phyloP scores from a whole-genome alignment of 2,888 invertebrate genomes.

The Seira ritae region DNA sequence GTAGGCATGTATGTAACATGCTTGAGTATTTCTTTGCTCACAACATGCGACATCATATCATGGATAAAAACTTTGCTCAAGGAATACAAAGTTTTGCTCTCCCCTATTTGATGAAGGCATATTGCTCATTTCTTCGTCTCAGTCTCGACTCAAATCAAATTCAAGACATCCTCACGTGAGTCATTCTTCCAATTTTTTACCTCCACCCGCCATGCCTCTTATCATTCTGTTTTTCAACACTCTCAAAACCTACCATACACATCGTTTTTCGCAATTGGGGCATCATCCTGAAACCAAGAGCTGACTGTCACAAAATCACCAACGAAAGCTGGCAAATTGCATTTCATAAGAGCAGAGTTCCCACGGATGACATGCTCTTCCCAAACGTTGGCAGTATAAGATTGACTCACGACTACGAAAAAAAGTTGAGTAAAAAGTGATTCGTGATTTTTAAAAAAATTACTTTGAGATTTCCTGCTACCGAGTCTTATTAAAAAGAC shows the following conservation, averaged over 20 bases:
- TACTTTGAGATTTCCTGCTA: too few relatives aligned
- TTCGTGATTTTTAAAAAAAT: too few relatives aligned
- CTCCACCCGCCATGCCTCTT: constrained; percentile 58
- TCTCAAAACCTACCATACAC: constrained; percentile 69
- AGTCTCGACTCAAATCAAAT: too few relatives aligned
- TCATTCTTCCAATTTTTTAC: constrained; percentile 14
- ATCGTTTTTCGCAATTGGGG: constrained; percentile 69
- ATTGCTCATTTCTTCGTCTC: too few relatives aligned
- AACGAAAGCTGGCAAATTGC: constrained; percentile 95
- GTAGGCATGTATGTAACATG: too few relatives aligned
- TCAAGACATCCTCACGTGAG: too few relatives aligned
- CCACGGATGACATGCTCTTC: constrained; percentile 93
- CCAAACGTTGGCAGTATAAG: constrained; percentile 93
- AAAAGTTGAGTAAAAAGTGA: too few relatives aligned
- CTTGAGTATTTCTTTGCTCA: too few relatives aligned
- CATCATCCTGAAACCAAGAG: constrained; percentile 88
- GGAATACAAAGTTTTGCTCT: too few relatives aligned
- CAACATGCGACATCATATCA: too few relatives aligned
- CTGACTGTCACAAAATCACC: constrained; percentile 91
- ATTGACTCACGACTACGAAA: constrained; percentile 89
- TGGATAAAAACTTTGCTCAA: too few relatives aligned
- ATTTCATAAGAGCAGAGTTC: constrained; percentile 93
- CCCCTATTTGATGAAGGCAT: too few relatives aligned
- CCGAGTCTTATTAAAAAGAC: background rate
- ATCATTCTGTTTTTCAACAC: constrained; percentile 4